Conservation (phyloP, 1,140 invertebrate species). For the Elymnias hypermnestra region DNA sequence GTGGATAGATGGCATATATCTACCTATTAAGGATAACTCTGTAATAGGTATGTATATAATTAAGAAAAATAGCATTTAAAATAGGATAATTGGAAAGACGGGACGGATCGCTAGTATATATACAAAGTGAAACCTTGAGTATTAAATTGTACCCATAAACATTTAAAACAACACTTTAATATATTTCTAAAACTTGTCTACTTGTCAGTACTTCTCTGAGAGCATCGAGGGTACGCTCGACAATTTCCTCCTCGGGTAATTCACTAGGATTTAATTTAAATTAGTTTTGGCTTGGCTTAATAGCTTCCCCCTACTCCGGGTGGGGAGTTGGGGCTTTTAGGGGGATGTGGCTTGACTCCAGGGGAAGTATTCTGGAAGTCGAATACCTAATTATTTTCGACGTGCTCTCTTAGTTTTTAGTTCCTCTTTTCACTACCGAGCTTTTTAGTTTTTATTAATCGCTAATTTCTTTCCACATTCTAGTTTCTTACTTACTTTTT, state of each 20-base stretch:
- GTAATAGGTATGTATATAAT: too few species aligned
- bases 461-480: not conserved
- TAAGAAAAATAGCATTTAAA: too few species aligned
- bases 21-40: too few species aligned
- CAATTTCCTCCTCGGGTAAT: conserved; percentile 76
- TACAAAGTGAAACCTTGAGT: not conserved
- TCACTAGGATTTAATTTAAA: conserved; percentile 79
- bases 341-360: conserved; percentile 35
- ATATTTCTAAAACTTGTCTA: conserved; percentile 23
- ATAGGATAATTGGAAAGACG: too few species aligned
- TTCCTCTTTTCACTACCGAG: conserved; percentile 11
- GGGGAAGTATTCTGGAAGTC: conserved; percentile 42
- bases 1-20: too few species aligned
- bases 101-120: not conserved
- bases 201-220: conserved; percentile 41
- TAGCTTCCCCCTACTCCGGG: conserved; percentile 60
- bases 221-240: conserved; percentile 69
- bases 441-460: conserved; percentile 8
- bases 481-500: not conserved
- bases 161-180: too few species aligned
- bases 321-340: conserved; percentile 19
- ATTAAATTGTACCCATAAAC: not conserved
- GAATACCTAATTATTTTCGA: conserved; percentile 30
- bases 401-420: conserved; percentile 12
- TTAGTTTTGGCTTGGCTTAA: conserved; percentile 78